phyloP scores from a whole-genome alignment of 2,797 vertebrate species.

The Alca torda region DNA sequence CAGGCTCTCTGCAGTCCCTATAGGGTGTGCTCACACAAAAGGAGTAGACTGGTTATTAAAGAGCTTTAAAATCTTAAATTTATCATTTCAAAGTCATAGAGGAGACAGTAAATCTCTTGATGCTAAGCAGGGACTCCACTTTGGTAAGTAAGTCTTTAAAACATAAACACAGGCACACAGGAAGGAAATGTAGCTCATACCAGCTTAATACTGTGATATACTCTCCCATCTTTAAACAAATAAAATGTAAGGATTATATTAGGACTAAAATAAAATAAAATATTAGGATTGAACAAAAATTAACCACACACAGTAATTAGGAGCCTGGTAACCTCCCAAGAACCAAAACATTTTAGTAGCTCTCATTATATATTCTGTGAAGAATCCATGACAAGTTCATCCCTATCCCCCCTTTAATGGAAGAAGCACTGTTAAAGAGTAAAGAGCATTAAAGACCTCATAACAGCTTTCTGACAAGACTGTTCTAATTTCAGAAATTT shows the following conservation, averaged over 20 bases:
- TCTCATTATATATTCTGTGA: background rate
- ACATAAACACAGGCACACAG: background rate
- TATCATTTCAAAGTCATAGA: background rate
- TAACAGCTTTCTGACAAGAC: slow-evolving; percentile 24
- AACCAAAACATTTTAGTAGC: background rate
- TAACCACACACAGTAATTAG: background rate
- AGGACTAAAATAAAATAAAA: background rate
- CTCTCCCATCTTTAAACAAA: background rate
- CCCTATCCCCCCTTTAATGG: background rate
- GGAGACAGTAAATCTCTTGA: background rate
- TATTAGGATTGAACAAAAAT: background rate
- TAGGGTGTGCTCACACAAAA: background rate
- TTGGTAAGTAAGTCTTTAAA: background rate
- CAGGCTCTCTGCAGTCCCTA: background rate
- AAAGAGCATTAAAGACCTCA: background rate
- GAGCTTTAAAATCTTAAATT: background rate
- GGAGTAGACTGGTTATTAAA: background rate
- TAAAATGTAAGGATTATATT: background rate
- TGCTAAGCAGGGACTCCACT: background rate
- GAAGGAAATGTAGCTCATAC: background rate
- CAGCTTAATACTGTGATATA: background rate
- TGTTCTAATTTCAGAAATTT: slow-evolving; percentile 12
- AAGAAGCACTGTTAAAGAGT: background rate
- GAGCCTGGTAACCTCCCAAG: background rate
- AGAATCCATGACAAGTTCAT: background rate